Conservation (phyloP, 2,797 vertebrate genomes). For the Choloepus didactylus region DNA sequence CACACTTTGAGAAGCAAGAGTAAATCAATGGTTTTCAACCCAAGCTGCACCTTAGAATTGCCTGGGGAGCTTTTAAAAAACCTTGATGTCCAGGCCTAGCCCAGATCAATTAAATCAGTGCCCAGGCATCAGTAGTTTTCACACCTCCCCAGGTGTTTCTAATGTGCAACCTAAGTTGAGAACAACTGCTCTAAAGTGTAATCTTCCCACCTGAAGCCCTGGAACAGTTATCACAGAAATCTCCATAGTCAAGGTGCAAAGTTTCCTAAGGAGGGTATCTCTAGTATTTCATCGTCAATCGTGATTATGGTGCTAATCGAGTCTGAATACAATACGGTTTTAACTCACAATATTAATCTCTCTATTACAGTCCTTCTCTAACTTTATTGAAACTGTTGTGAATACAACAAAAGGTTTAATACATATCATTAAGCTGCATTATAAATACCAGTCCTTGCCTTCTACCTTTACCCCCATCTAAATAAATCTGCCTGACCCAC, state of each 20-base stretch:
- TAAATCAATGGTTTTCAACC: not conserved
- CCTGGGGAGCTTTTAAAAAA: not conserved
- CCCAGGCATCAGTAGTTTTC: not conserved
- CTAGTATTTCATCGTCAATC: not conserved
- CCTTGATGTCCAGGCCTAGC: not conserved
- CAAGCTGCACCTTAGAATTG: constrained; percentile 5
- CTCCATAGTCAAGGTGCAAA: not conserved
- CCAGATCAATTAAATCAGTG: not conserved
- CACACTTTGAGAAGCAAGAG: not conserved
- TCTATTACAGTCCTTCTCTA: not conserved
- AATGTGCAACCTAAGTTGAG: not conserved
- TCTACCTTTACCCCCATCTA: not conserved
- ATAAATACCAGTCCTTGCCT: not conserved
- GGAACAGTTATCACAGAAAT: not conserved
- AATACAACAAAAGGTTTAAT: not conserved
- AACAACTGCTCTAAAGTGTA: constrained; percentile 28
- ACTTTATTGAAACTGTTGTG: not conserved
- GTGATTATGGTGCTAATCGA: not conserved
- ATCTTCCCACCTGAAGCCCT: not conserved
- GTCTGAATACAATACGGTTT: constrained; percentile 6
- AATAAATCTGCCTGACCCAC: not conserved
- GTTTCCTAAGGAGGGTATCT: not conserved
- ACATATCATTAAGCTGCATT: not conserved
- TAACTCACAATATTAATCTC: constrained; percentile 18
- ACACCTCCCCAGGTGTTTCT: not conserved